Base-by-base conservation (phyloP, 2,888 invertebrate species). In the Conomelus anceps region DNA sequence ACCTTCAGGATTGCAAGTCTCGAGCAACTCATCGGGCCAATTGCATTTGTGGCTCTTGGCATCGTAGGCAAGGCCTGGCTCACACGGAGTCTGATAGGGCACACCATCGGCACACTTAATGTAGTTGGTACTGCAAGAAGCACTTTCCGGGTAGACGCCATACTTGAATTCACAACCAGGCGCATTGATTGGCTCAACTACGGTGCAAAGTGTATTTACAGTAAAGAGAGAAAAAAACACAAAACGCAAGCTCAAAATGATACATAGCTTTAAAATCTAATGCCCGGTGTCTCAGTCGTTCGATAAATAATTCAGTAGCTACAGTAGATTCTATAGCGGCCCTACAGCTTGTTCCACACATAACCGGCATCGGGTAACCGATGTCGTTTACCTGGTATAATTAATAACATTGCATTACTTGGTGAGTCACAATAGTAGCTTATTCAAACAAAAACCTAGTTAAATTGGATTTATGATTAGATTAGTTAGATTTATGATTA, bases 1-100 rank as follows among this genome's bases (percentile, higher is more conserved):
- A 97, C 97, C 97, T 95, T 98, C 98, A 91, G 98, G 98, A 93
- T 98, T 97, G 93, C 98, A 98, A 29, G 95, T 96, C 89, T 98
- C 97, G 91, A 97, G 94, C 85, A 98, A 94, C 90, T 97, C 96
- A 94, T 98, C 98, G 11, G 98, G 98, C 98, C 98, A 98, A 93
- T 98, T 98, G 95, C 98, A 98, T 88, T 96, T 96, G 93, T 98
- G 98, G 90, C 95, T 97, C 92, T 96, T 96, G 88, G 97, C 96
- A 92, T 98, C 98, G 93, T 98, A 98, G 22, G 96, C 98, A 89
- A 98, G 94, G 1, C 98, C 98, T 0, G 97, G 96, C 88, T 97
- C 97, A 93, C 98, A 98, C 20, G 97, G 96, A 91, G 96, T 95
- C 90, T 97, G 96, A 91, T 96, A 95, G 0, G 98, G 97, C 89